These are phyloP conservation scores for Nomada lathburiana DNA, from an alignment of 2,888 invertebrate species.

Conservation along the genomic window DNA sequence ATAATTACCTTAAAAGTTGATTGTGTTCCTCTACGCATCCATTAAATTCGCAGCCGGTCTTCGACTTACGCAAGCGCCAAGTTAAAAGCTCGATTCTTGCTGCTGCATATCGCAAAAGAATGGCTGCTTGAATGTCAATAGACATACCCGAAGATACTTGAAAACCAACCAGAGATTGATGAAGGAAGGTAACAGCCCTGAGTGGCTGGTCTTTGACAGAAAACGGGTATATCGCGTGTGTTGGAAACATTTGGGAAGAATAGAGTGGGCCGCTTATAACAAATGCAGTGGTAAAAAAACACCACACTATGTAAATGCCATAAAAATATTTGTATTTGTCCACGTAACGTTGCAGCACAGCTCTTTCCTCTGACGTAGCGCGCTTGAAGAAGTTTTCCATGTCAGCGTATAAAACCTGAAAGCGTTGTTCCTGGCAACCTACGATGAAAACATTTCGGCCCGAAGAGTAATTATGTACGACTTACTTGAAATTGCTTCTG, in stretches of 20 bases:
- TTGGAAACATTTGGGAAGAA: conserved; percentile 72
- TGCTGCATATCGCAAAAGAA: conserved; percentile 74
- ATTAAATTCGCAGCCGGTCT: conserved; percentile 55
- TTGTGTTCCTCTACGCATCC: conserved; percentile 71
- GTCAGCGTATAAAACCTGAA: conserved; percentile 58
- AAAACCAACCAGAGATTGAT: conserved; percentile 74
- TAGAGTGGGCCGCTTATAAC: conserved; percentile 74
- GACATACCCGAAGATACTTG: conserved; percentile 71
- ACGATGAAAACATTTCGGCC: neutral
- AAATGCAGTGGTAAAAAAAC: conserved; percentile 67
- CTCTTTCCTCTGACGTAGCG: conserved; percentile 37
- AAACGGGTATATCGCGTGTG: conserved; percentile 79
- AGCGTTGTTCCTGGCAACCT: neutral
- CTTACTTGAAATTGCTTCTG: conserved; percentile 61
- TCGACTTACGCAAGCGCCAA: conserved; percentile 49
- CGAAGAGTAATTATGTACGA: neutral
- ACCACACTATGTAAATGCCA: conserved; percentile 56
- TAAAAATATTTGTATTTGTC: conserved; percentile 69
- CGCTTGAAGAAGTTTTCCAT: conserved; percentile 65
- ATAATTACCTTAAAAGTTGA: conserved; percentile 69
- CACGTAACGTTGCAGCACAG: conserved; percentile 44
- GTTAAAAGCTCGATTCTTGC: conserved; percentile 73
- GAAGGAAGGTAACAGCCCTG: conserved; percentile 68
- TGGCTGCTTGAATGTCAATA: conserved; percentile 73
- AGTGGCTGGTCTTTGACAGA: conserved; percentile 55